Evolutionary conservation across 2,797 vertebrate species (phyloP).

Genomic region (Calcarius lapponicus): DNA sequence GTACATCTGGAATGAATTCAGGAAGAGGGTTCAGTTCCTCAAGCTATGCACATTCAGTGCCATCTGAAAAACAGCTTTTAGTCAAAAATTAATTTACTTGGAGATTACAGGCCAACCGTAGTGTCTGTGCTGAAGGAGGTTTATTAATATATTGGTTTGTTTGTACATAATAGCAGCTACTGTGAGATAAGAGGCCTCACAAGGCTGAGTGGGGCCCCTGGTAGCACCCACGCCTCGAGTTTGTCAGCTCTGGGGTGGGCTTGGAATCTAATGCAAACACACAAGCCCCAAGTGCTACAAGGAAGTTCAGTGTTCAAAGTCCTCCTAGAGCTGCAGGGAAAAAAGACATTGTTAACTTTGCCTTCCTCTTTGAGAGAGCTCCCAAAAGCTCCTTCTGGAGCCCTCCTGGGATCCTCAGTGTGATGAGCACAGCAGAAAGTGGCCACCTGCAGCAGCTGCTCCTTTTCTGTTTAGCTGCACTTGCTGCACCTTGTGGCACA

Average conservation of each 20-base stretch:
- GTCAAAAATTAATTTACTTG: not conserved
- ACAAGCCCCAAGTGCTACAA: accelerated
- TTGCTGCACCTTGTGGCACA: not conserved
- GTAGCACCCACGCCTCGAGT: not conserved
- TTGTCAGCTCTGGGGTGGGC: not conserved
- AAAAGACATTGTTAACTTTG: not conserved
- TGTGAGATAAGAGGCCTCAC: not conserved
- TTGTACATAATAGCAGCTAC: not conserved
- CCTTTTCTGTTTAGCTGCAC: not conserved
- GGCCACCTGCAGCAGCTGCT: not conserved
- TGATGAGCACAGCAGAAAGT: not conserved
- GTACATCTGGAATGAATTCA: not conserved
- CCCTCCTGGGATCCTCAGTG: not conserved
- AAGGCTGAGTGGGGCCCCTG: not conserved
- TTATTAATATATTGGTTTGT: not conserved
- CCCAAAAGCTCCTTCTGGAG: not conserved
- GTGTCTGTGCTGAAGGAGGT: not conserved
- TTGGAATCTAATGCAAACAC: not conserved
- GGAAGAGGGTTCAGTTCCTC: not conserved
- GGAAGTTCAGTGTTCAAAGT: not conserved
- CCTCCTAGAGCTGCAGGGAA: not conserved
- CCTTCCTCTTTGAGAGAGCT: not conserved
- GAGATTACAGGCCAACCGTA: not conserved
- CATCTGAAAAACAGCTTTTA: not conserved
- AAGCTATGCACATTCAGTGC: not conserved